Percentiles rank a stretch among this genome's conserved stretches.
Conservation (phyloP, 2,797 vertebrate genomes). For the Psittacula derbiana region DNA sequence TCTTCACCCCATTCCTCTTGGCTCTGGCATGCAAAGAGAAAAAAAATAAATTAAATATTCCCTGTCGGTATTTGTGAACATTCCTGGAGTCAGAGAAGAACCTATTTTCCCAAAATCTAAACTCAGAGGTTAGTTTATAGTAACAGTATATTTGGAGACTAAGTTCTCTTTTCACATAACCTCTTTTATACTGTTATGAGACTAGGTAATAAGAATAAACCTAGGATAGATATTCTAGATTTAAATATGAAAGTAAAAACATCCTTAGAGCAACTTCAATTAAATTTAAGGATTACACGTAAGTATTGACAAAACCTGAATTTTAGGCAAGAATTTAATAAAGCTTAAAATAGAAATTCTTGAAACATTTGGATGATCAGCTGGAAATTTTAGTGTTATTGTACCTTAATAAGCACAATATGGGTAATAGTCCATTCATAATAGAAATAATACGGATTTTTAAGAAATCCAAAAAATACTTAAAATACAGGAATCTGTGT, state of each 20-base stretch:
- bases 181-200: neutral
- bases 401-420: neutral
- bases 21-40: neutral
- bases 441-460: neutral
- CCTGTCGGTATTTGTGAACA: neutral
- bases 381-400: neutral
- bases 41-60: neutral
- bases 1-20: neutral
- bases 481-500: neutral
- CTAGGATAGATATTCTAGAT: neutral
- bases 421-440: neutral
- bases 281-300: neutral
- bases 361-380: neutral
- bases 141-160: neutral
- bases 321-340: neutral
- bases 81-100: neutral
- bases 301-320: neutral
- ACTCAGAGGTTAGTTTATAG: neutral
- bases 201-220: neutral
- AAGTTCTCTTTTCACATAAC: neutral
- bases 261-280: neutral
- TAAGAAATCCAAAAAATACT: neutral
- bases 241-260: neutral
- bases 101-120: neutral
- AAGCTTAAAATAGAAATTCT: neutral